Evolutionary conservation across 92 coral and sea anemone genomes (phyloP), one percentile per base, ranked within the genome.

Genomic region (Siderastrea siderea): DNA sequence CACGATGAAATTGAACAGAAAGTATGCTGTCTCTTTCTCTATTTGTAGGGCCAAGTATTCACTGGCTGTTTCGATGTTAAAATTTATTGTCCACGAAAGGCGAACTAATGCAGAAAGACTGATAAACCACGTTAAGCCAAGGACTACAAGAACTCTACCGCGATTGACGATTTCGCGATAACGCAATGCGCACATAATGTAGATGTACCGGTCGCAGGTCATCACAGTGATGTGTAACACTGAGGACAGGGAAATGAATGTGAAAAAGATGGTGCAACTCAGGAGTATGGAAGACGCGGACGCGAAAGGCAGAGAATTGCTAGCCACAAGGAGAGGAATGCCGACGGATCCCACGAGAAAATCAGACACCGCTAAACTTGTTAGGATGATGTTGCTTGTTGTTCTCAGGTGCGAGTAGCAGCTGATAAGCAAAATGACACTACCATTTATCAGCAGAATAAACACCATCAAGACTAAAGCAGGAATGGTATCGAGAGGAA

Each of bases 131-230:
- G 66, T 67, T 45, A 85, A 15, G 52, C 58, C 63, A 1, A 85
- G 77, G 15, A 43, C 84, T 19, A 54, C 54, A 0, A 76, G 1
- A 15, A 68, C 84, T 67, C 89, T 63, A 3, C 67, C 61, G 6
- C 75, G 89, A 7, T 16, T 55, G 6, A 85, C 74, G 47, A 85
- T 76, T 0, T 77, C 89, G 2, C 53, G 47, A 68, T 85, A 85
- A 6, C 89, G 89, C 16, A 85, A 68, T 26, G 89, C 78, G 75
- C 82, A 85, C 59, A 52, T 63, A 6, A 85, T 85, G 77, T 85
- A 85, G 44, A 85, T 85, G 64, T 51, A 85, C 16, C 89, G 84
- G 68, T 85, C 89, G 61, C 89, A 76, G 59, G 89, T 85, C 83
- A 85, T 66, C 63, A 66, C 61, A 13, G 83, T 53, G 89, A 85